These are phyloP conservation scores for Drosophila serrata DNA, from an alignment of 1,140 invertebrate genomes.

Conservation along the genomic window DNA sequence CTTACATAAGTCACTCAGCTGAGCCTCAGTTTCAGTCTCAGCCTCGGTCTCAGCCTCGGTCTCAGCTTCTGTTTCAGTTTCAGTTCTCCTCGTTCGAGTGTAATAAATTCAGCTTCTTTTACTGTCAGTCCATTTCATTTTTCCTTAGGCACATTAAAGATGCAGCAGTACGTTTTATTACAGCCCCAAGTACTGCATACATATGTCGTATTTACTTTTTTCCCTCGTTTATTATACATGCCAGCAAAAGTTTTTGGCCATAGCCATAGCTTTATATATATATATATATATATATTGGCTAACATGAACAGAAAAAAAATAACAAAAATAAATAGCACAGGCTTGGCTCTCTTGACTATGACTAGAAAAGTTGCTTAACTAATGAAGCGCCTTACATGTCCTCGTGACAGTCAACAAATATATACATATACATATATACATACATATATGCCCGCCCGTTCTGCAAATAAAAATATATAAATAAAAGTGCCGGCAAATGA, in stretches of 20 bases:
- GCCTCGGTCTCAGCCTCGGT: neutral
- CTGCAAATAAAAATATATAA: slow-evolving; percentile 30
- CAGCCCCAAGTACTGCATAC: slow-evolving; percentile 18
- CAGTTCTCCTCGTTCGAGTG: neutral
- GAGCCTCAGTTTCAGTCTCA: slow-evolving; percentile 5
- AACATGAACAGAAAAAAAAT: slow-evolving; percentile 35
- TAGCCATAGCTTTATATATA: slow-evolving; percentile 7
- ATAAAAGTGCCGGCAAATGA: slow-evolving; percentile 25
- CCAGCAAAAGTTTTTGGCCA: slow-evolving; percentile 39
- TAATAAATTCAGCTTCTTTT: slow-evolving; percentile 39
- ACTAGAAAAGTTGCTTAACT: slow-evolving; percentile 42
- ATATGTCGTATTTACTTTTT: slow-evolving; percentile 33
- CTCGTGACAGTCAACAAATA: slow-evolving; percentile 30
- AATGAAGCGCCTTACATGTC: slow-evolving; percentile 41
- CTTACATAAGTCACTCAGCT: slow-evolving; percentile 40
- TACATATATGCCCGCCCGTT: slow-evolving; percentile 8
- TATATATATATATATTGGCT: slow-evolving; percentile 35
- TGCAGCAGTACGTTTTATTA: slow-evolving; percentile 40
- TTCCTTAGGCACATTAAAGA: slow-evolving; percentile 38
- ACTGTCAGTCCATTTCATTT: slow-evolving; percentile 46
- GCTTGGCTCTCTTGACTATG: neutral
- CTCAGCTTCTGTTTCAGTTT: neutral
- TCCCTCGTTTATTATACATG: slow-evolving; percentile 30
- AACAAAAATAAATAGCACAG: neutral
- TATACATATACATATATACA: neutral